Percentiles rank a stretch among this genome's conserved stretches.
Evolutionary conservation across 92 coral and sea anemone genomes (phyloP).

Genomic region (Muricea muricata): DNA sequence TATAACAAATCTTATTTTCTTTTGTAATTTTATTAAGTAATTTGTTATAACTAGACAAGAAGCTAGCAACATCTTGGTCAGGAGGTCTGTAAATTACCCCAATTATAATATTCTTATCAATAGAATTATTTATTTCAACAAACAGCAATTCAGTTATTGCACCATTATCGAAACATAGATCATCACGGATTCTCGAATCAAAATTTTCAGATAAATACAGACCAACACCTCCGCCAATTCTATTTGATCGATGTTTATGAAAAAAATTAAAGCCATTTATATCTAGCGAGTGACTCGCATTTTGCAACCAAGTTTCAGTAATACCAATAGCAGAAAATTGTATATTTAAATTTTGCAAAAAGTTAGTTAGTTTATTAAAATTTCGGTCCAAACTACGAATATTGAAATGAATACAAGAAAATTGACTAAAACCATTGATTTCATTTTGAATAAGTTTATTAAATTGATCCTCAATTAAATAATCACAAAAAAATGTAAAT

Average conservation of each 20-base stretch:
- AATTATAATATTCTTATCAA: neutral
- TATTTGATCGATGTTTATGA: neutral
- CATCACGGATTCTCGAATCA: neutral
- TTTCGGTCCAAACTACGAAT: neutral
- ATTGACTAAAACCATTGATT: neutral
- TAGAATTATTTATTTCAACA: neutral
- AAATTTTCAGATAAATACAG: neutral
- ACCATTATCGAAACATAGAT: neutral
- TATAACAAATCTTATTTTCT: neutral
- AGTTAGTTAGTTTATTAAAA: neutral
- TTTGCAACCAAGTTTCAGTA: slow-evolving; percentile 33
- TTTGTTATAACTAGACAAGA: neutral
- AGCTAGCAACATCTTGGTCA: neutral
- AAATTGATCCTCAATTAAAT: slow-evolving; percentile 3
- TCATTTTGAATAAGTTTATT: neutral
- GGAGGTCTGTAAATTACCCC: neutral
- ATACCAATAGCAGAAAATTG: too few relatives aligned
- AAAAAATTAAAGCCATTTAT: neutral
- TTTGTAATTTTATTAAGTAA: neutral
- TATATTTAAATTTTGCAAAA: neutral
- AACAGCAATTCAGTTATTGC: neutral
- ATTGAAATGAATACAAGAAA: neutral
- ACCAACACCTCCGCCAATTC: neutral
- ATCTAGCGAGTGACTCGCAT: neutral
- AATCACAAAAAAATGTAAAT: neutral